These are phyloP conservation scores for Plectrocnemia conspersa DNA, from an alignment of 1,140 invertebrate genomes.

Conservation along the genomic window DNA sequence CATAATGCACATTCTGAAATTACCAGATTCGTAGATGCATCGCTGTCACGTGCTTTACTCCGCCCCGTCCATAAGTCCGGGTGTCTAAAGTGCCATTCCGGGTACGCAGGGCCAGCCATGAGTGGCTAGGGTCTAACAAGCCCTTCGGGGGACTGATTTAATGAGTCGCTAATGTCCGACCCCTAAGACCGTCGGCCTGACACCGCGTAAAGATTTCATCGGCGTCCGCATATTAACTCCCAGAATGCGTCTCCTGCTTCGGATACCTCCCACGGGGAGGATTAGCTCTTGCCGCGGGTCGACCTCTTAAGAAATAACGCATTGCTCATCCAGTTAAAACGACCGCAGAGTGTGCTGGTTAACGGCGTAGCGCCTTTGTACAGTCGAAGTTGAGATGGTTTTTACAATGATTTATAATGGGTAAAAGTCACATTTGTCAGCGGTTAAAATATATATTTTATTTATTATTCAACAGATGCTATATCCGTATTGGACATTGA, in stretches of 20 bases:
- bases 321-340: too few relatives aligned
- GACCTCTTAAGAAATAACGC: too few relatives aligned
- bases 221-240: conserved; percentile 20
- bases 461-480: too few relatives aligned
- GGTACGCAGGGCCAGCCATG: conserved; percentile 1
- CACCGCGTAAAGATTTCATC: conserved; percentile 36
- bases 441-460: too few relatives aligned
- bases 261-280: conserved; percentile 2
- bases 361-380: too few relatives aligned
- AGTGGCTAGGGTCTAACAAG: conserved; percentile 28
- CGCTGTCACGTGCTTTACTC: conserved; percentile 9
- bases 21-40: too few relatives aligned
- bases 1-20: too few relatives aligned
- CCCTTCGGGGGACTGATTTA: conserved; percentile 33
- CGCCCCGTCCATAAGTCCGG: conserved; percentile 3
- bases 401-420: too few relatives aligned
- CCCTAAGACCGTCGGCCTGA: conserved; percentile 25
- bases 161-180: conserved; percentile 37
- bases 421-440: too few relatives aligned
- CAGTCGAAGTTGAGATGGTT: too few relatives aligned
- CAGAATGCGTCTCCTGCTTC: conserved; percentile 11
- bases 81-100: conserved; percentile 19
- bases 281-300: conserved; percentile 11
- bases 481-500: too few relatives aligned
- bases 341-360: too few relatives aligned